phyloP scores from a whole-genome alignment of 2,888 invertebrate species.

The Caenorhabditis becei region DNA sequence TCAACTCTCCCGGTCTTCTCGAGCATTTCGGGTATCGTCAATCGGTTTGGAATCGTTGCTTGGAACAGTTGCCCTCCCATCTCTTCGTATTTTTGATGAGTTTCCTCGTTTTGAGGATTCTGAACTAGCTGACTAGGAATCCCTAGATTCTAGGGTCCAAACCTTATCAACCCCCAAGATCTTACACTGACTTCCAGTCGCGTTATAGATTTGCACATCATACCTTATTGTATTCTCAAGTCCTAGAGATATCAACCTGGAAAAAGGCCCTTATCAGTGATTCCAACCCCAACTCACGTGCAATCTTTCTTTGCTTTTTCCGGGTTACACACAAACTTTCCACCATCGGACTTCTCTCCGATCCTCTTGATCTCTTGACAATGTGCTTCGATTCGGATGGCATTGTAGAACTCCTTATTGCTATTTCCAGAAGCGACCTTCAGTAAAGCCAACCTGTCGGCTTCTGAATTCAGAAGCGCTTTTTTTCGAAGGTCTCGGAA shows the following conservation, averaged over 20 bases:
- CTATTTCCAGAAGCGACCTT: background rate
- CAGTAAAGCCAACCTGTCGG: background rate
- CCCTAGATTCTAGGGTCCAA: background rate
- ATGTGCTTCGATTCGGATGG: constrained; percentile 29
- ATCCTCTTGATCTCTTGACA: constrained; percentile 42
- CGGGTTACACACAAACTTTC: constrained; percentile 62
- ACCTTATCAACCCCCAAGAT: constrained; percentile 48
- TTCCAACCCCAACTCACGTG: constrained; percentile 22
- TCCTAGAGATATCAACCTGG: constrained; percentile 51
- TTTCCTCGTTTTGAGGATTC: background rate
- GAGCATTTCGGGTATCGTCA: constrained; percentile 31
- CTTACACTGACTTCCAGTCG: constrained; percentile 29
- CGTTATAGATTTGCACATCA: constrained; percentile 34
- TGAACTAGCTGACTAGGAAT: background rate
- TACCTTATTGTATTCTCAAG: constrained; percentile 42
- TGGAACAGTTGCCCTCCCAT: constrained; percentile 31
- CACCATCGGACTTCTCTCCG: constrained; percentile 59
- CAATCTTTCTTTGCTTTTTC: constrained; percentile 27
- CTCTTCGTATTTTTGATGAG: background rate
- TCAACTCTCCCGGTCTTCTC: constrained; percentile 3
- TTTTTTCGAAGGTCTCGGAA: background rate
- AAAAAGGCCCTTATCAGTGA: constrained; percentile 1
- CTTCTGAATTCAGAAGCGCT: background rate
- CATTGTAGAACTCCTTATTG: constrained; percentile 8
- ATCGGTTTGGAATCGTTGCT: constrained; percentile 32